Evolutionary conservation across 1,140 invertebrate genomes (phyloP), one percentile per base, ranked within the genome.

Genomic region (Drosophila obscura): DNA sequence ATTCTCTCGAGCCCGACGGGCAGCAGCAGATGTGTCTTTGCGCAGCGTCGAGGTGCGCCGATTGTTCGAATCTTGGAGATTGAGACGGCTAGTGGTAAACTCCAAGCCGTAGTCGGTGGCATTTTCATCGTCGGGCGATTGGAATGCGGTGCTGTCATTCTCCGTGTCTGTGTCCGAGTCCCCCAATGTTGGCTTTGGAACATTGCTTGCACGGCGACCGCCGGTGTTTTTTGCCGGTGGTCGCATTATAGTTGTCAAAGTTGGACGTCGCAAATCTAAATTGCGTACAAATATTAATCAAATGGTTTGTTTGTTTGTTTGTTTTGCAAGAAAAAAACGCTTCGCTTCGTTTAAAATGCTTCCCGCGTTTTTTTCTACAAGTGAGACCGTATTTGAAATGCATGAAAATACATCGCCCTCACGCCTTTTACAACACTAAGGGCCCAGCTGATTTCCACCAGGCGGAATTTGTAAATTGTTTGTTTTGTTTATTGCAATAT

Each of bases 41-140:
- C 79, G 75, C 5, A 64, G 28, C 16, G 82, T 88, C 4, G 79
- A 73, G 19, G 50, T 49, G 1, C 62, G 67, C 1, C 52, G 45
- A 28, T 50, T 55, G 44, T 16, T 7, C 16, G 48, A 11, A 15
- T 9, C 31, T 26, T 41, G 4, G 15, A 66, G 39, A 4, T 48
- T 48, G 5, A 87, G 55, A n/a, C 51, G 59, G 6, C 69, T 90
- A 1, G 66, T 80, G 13, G 73, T 83, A 51, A 77, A 80, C 2
- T 87, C 82, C 13, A 87, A 57, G 44, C 77, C 87, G 44, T 90
- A 90, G 63, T 89, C 84, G 2, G 84, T 89, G 11, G 22, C 61
- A 3, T 75, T 28, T 0, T 81, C 50, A 2, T 9, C 9, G 0
- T 48, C 57, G 2, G 69, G 77, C n/a, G 88, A 65, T 15, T 44